Evolutionary conservation across 1,140 invertebrate species (phyloP), one percentile per base, ranked within the genome.

Genomic region (Cydia fagiglandana): DNA sequence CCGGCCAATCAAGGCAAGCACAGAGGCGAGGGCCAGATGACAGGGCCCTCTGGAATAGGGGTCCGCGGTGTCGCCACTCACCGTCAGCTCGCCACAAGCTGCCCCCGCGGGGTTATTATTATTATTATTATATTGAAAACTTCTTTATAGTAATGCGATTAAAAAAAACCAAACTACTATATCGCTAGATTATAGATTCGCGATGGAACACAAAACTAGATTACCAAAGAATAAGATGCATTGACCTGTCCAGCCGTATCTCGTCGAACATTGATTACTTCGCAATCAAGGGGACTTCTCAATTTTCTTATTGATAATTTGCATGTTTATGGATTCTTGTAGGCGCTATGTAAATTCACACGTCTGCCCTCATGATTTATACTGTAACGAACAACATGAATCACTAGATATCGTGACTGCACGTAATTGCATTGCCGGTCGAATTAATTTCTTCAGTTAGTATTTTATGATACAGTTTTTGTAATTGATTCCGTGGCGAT

Each of bases 381-480:
- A 78, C 81, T 75, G 81, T 82, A 87, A 86, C 85, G 86, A 87
- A 82, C 77, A 79, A 83, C 85, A 85, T 91, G 89, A 91, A 91
- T 91, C 86, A 89, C 77, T 79, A 77, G 79, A 80, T 86, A 78
- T 90, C 90, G 90, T 91, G 90, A 91, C 88, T 79, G 81, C 78
- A 78, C 80, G 87, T 91, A 91, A 91, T 91, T 91, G 90, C 87
- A 84, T 86, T 81, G 85, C 85, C 87, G 86, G 87, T 90, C 88
- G 88, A 90, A 90, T 91, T 90, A 88, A 89, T 88, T 86, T 84
- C 88, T 88, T 85, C 84, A 83, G 81, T 84, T 82, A 86, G 79
- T 90, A 84, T 83, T 89, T 88, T 90, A 91, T 86, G 85, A 78
- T 84, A 84, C 84, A 84, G 85, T 89, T 90, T 89, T 85, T 85